Conservation (phyloP, 1,140 invertebrate species). For the Drosophila parabipectinata region DNA sequence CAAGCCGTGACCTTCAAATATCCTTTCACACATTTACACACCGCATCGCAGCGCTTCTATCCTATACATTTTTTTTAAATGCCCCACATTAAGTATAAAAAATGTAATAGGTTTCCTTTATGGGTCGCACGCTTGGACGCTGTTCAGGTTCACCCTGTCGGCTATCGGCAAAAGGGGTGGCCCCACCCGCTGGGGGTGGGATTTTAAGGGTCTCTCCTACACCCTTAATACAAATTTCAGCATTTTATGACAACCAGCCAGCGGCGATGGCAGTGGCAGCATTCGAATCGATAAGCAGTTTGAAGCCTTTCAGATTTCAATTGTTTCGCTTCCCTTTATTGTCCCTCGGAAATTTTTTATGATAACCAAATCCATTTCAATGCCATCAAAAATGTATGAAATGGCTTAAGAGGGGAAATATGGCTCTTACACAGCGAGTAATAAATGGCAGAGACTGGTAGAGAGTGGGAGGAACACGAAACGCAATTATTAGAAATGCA, state of each 20-base stretch:
- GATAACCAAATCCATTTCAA: constrained; percentile 67
- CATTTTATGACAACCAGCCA: constrained; percentile 63
- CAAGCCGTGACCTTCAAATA: constrained; percentile 67
- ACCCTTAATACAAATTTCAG: constrained; percentile 46
- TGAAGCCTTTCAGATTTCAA: constrained; percentile 71
- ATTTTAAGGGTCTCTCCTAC: not conserved
- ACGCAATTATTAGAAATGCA: constrained; percentile 62
- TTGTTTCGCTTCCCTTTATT: constrained; percentile 65
- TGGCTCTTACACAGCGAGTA: constrained; percentile 11
- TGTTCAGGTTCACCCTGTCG: constrained; percentile 7
- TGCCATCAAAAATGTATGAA: constrained; percentile 60
- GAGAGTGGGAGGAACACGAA: not conserved
- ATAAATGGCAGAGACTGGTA: constrained; percentile 21
- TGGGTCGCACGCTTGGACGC: constrained; percentile 40
- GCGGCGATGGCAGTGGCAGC: constrained; percentile 34
- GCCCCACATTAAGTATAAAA: constrained; percentile 67
- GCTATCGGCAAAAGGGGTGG: constrained; percentile 10
- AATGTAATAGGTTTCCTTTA: constrained; percentile 70
- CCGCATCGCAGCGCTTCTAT: constrained; percentile 2
- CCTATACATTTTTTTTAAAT: constrained; percentile 48
- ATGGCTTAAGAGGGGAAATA: constrained; percentile 8
- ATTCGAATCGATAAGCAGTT: constrained; percentile 76
- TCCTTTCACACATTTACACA: constrained; percentile 55
- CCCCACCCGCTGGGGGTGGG: not conserved
- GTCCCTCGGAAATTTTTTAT: constrained; percentile 59